Conservation (phyloP, 2,113 vertebrate species). For the Phoxinus phoxinus region DNA sequence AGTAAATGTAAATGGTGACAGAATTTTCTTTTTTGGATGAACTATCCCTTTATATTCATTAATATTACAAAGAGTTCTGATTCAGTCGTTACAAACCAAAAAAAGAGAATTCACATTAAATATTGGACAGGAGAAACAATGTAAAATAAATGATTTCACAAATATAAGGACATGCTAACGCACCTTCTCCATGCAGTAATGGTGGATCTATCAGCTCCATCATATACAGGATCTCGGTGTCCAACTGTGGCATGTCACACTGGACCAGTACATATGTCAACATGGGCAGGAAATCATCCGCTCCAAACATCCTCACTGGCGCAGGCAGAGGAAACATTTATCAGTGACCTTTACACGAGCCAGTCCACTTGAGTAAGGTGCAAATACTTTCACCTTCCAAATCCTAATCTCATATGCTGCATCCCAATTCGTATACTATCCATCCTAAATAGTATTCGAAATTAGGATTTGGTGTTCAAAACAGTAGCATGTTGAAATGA, state of each 20-base stretch:
- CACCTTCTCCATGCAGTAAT: slow-evolving; percentile 93
- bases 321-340: background rate
- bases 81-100: background rate
- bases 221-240: slow-evolving; percentile 93
- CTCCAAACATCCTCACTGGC: slow-evolving; percentile 92
- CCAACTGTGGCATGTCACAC: slow-evolving; percentile 92
- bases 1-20: no score
- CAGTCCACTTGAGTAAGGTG: background rate
- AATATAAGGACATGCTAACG: background rate
- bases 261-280: slow-evolving; percentile 91
- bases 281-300: slow-evolving; percentile 95
- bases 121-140: background rate
- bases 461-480: no score
- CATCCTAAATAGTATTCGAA: no score
- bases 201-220: slow-evolving; percentile 94
- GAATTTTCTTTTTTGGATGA: background rate
- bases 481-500: no score
- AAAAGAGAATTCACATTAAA: background rate
- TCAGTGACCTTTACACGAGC: background rate
- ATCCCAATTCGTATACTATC: no score
- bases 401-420: background rate
- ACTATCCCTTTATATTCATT: background rate
- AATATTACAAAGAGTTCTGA: background rate
- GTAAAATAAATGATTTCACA: no score
- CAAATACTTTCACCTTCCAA: background rate